These are phyloP conservation scores for Notospermus geniculatus DNA, from an alignment of 1,140 invertebrate species.

Conservation along the genomic window DNA sequence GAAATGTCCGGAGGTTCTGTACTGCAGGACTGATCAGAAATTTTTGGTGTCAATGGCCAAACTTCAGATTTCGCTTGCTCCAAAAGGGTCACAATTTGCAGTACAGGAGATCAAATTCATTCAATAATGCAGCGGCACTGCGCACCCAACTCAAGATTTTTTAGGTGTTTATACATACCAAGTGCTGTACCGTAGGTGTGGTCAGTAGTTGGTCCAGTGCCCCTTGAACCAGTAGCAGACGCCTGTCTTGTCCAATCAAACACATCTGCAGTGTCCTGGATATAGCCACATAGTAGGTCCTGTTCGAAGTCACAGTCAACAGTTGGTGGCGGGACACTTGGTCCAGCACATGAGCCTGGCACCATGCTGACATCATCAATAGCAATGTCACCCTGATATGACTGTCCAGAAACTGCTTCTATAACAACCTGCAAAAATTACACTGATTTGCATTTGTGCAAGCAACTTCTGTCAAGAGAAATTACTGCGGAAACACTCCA, in stretches of 20 bases:
- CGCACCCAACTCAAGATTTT: too few species aligned
- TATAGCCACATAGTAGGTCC: constrained; percentile 27
- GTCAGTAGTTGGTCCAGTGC: constrained; percentile 43
- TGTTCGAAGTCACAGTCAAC: constrained; percentile 39
- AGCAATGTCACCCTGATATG: constrained; percentile 40
- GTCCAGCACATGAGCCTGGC: constrained; percentile 12
- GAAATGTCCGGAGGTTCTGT: too few species aligned
- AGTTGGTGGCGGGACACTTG: background rate
- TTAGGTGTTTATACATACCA: too few species aligned
- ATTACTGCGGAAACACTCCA: too few species aligned
- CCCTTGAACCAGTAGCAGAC: constrained; percentile 30
- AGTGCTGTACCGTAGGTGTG: constrained; percentile 39
- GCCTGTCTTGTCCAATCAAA: constrained; percentile 47
- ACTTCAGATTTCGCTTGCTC: too few species aligned
- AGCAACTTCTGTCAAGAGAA: too few species aligned
- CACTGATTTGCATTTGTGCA: too few species aligned
- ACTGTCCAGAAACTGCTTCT: constrained; percentile 33
- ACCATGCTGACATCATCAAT: constrained; percentile 43
- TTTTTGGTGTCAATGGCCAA: too few species aligned
- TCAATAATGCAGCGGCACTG: too few species aligned
- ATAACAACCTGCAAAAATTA: constrained; percentile 51
- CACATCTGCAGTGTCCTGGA: constrained; percentile 25
- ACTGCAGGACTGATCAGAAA: too few species aligned
- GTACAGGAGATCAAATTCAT: too few species aligned
- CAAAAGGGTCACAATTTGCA: too few species aligned